A percentile compares a stretch with the other conserved stretches of the same genome.
phyloP scores from a whole-genome alignment of 2,888 invertebrate genomes.

The Chouioia cunea region DNA sequence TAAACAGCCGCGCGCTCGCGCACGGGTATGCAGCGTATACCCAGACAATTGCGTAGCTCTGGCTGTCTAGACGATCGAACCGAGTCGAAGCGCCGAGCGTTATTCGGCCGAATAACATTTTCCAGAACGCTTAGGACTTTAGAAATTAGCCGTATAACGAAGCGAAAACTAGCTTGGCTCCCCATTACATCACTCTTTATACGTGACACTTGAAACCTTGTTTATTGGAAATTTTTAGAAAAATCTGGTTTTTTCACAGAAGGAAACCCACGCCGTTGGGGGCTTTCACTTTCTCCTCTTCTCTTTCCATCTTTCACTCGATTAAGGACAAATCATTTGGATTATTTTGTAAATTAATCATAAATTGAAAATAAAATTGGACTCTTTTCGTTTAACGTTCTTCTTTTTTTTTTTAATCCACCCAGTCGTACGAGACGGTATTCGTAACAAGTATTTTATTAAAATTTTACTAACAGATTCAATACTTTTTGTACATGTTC shows the following conservation, averaged over 20 bases:
- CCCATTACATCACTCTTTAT: constrained; percentile 28
- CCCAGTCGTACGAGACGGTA: too few relatives aligned
- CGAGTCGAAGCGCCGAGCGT: constrained; percentile 34
- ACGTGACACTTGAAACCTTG: constrained; percentile 9
- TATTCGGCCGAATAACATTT: constrained; percentile 51
- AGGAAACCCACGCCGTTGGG: constrained; percentile 5
- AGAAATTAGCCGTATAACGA: constrained; percentile 5
- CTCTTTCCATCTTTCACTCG: too few relatives aligned
- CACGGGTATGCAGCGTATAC: constrained; percentile 22
- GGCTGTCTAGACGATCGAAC: constrained; percentile 62
- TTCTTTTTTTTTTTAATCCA: too few relatives aligned
- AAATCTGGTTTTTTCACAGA: constrained; percentile 15
- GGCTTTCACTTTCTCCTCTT: too few relatives aligned
- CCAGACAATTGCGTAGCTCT: constrained; percentile 65
- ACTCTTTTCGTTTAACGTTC: too few relatives aligned
- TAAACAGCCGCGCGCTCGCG: background rate
- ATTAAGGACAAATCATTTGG: too few relatives aligned
- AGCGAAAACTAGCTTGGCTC: constrained; percentile 19
- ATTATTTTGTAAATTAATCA: too few relatives aligned
- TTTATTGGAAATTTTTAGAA: constrained; percentile 21
- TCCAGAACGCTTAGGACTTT: constrained; percentile 53
- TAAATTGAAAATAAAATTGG: too few relatives aligned
- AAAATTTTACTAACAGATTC: too few relatives aligned
- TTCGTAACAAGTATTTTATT: too few relatives aligned
- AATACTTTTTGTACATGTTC: too few relatives aligned